Conservation (phyloP, 2,888 invertebrate species). For the Pammene fasciana region DNA sequence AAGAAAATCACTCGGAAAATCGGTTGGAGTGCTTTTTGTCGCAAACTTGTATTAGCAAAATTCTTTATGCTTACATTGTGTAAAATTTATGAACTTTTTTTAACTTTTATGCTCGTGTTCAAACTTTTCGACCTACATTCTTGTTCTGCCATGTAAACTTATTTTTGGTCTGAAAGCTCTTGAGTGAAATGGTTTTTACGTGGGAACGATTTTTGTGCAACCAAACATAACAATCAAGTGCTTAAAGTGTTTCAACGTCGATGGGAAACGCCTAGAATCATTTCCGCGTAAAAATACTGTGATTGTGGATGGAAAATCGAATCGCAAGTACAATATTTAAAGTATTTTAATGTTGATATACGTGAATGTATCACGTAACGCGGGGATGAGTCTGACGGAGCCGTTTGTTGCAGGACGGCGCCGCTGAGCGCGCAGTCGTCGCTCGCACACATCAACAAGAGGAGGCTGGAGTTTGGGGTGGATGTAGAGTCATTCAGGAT, state of each 20-base stretch:
- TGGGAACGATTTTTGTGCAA: conserved; percentile 84
- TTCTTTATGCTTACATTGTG: conserved; percentile 33
- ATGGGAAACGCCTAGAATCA: conserved; percentile 83
- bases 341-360: conserved; percentile 58
- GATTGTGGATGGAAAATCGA: conserved; percentile 83
- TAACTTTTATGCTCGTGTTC: conserved; percentile 35
- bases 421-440: conserved; percentile 83
- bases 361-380: conserved; percentile 49
- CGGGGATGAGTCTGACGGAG: conserved; percentile 52
- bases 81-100: conserved; percentile 39
- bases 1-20: conserved; percentile 24
- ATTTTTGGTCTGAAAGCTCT: conserved; percentile 80
- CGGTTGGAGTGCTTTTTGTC: conserved; percentile 20
- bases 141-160: conserved; percentile 55
- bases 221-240: conserved; percentile 71
- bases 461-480: conserved; percentile 86
- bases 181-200: conserved; percentile 84
- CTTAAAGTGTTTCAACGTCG: conserved; percentile 76
- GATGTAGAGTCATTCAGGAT: conserved; percentile 77
- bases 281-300: conserved; percentile 84
- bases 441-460: conserved; percentile 87
- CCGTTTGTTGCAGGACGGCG: conserved; percentile 79
- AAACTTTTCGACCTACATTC: conserved; percentile 39
- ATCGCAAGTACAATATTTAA: conserved; percentile 77
- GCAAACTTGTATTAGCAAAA: conserved; percentile 28